Evolutionary conservation across 2,797 vertebrate genomes (phyloP), one percentile per base, ranked within the genome.

Genomic region (Lepilemur ruficaudatus): DNA sequence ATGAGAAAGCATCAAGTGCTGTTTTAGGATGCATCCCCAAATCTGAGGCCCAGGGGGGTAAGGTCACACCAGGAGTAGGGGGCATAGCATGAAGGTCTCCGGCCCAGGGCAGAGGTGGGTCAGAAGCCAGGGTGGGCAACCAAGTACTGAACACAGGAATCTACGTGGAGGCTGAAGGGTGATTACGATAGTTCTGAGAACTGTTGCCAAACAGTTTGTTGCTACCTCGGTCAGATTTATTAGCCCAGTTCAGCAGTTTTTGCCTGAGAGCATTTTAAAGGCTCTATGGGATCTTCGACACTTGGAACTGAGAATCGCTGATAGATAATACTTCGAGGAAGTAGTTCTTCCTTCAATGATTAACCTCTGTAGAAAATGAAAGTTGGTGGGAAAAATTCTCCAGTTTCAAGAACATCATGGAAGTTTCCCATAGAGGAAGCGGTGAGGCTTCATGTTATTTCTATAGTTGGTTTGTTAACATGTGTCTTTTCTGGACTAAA

Each of bases 181-280:
- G 48, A 85, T 25, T 63, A 48, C 32, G 12, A 23, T 25, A 30
- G 61, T 38, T 82, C 82, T 50, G 72, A 63, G 88, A 59, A 67
- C 32, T n/a, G 17, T 50, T 82, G 69, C 78, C 88, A 96, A 87
- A 73, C 13, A 88, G 50, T n/a, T 80, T 72, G 30, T 57, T 93
- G 79, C 91, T 43, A 80, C 32, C 35, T 89, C 43, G 8, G 50
- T 87, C n/a, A 22, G 81, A 81, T 84, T 81, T 55, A n/a, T 87
- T 57, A 81, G 50, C 28, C 43, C 57, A 70, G 25, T 28, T 82
- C 9, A 38, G 73, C 73, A 69, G 38, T 72, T 92, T 76, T 76
- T 69, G 28, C 22, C 69, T 52, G 76, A 55, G 69, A 90, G 61
- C 32, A 35, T 75, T 94, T 88, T 95, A 91, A 80, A 89, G 93